Base-by-base conservation (phyloP, 1,140 invertebrate species). In the Drosophila suzukii region DNA sequence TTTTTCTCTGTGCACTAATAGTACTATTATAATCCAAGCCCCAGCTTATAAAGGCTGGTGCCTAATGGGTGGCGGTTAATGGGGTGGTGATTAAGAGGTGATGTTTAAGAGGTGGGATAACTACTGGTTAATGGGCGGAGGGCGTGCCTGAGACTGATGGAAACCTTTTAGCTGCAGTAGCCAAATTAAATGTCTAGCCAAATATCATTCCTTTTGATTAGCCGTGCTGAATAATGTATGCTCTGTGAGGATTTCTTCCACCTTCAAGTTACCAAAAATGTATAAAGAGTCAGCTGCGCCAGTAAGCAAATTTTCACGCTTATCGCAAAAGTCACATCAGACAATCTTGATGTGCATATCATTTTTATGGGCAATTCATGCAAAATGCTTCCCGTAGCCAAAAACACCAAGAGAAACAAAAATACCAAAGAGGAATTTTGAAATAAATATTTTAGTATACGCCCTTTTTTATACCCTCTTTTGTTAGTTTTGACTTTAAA, bases 291-390 rank as follows among this genome's bases (percentile, higher is more conserved):
- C 4, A 71, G 30, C 47, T 39, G n/a, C 4, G 30, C 13, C 7
- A 75, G 76, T 77, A 75, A 72, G 61, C 72, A 84, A 77, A 79
- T 83, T 76, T 63, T 63, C 70, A 53, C 83, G 62, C 80, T 81
- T 78, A 84, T 81, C 84, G 53, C 70, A 15, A n/a, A 66, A 65
- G 73, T 78, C 57, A 61, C 78, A 82, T 86, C 82, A 73, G 68
- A 58, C 78, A 75, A 81, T 63, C 83, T 66, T 86, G 82, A 86
- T 88, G 78, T 89, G 84, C 80, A 89, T 89, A 88, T 88, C 84
- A 83, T 73, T 88, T 88, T 88, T 88, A 88, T 88, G 76, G 83
- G 65, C 85, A 90, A 89, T 89, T 89, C 84, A 89, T 89, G 84
- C 84, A 89, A 89, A 89, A 84, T 83, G 84, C 78, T 89, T 81